Evolutionary conservation across 92 coral and sea anemone species (phyloP).

Genomic region (Epizoanthus illoricatus): DNA sequence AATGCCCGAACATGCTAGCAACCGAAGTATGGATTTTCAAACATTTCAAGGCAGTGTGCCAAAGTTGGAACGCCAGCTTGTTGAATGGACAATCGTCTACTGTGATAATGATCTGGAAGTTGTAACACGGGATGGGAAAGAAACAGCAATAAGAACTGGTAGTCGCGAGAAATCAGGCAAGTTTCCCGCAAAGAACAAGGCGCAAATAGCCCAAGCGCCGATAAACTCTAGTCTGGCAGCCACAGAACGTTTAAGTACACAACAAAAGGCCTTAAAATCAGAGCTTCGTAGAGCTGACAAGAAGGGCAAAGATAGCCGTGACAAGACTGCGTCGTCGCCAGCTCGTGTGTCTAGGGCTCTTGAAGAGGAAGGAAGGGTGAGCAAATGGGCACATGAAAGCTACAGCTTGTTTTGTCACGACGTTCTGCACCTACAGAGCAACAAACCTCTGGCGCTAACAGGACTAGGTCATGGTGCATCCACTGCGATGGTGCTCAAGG

Average conservation of each 20-base stretch:
- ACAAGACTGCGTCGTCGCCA: neutral
- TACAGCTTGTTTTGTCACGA: no score
- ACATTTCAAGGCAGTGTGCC: conserved; percentile 6
- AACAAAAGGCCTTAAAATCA: neutral
- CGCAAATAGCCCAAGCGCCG: neutral
- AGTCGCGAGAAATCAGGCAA: neutral
- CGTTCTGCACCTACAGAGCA: neutral
- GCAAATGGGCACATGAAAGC: conserved; percentile 23
- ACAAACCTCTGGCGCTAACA: neutral
- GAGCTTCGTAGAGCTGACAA: neutral
- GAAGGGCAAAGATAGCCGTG: neutral
- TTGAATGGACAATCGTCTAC: conserved; percentile 31
- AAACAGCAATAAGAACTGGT: neutral
- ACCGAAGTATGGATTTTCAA: neutral
- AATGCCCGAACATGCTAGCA: conserved; percentile 3
- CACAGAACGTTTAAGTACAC: neutral
- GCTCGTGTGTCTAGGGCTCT: neutral
- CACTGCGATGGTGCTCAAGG: neutral
- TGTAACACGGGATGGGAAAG: conserved; percentile 17
- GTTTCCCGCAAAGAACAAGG: neutral
- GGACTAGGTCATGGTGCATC: neutral
- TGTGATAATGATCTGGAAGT: conserved; percentile 20
- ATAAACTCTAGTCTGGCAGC: neutral
- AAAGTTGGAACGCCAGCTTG: conserved; percentile 14
- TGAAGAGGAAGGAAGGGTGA: conserved; percentile 6